phyloP scores from a whole-genome alignment of 2,797 vertebrate species.

The Onychomys arenicola region DNA sequence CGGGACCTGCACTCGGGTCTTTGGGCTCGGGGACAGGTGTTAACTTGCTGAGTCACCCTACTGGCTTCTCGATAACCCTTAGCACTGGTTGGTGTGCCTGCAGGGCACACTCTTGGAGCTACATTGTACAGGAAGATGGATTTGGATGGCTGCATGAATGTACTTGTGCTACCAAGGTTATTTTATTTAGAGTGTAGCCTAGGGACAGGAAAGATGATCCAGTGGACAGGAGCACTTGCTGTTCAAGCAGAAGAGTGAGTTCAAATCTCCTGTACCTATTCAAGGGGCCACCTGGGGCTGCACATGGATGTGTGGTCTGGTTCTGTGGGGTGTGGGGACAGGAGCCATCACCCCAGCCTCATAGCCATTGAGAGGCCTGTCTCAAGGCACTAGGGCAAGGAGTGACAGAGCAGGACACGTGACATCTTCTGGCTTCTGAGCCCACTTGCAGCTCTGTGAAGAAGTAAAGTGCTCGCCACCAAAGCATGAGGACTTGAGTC shows the following conservation, averaged over 20 bases:
- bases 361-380: neutral
- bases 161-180: neutral
- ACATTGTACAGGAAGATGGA: neutral
- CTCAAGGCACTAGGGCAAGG: neutral
- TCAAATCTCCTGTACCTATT: neutral
- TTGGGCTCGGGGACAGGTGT: neutral
- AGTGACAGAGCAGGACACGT: neutral
- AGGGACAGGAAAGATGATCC: neutral
- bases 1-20: neutral
- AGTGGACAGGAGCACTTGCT: neutral
- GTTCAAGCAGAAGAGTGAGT: neutral
- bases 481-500: neutral
- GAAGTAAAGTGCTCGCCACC: neutral
- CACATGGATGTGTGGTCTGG: neutral
- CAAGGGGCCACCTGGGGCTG: neutral
- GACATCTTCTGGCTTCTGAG: neutral
- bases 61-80: neutral
- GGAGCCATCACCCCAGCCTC: neutral
- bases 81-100: neutral
- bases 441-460: no score
- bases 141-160: neutral
- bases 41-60: neutral
- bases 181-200: neutral
- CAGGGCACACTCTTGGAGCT: neutral
- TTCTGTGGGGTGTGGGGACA: neutral